phyloP scores from a whole-genome alignment of 2,888 invertebrate genomes.

The Adela reaumurella region DNA sequence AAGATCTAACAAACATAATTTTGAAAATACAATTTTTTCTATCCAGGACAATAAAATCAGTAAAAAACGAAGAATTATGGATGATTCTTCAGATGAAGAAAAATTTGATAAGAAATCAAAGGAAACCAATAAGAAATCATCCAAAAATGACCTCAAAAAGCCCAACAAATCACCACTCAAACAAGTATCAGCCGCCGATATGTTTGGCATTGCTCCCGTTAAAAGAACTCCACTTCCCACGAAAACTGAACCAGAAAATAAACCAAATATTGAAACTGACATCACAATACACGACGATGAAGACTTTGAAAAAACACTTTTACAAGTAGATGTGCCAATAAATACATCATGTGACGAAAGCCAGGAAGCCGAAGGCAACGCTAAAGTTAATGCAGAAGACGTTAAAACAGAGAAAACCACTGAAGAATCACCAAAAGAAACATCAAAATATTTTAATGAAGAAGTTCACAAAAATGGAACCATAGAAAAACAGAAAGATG shows the following conservation, averaged over 20 bases:
- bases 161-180: conserved; percentile 22
- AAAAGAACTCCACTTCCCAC: conserved; percentile 51
- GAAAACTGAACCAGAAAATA: conserved; percentile 32
- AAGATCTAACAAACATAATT: too few relatives aligned
- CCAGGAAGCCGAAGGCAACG: conserved; percentile 7
- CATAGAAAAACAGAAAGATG: not conserved
- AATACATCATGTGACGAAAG: conserved; percentile 18
- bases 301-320: conserved; percentile 66
- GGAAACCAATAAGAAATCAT: conserved; percentile 17
- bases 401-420: conserved; percentile 4
- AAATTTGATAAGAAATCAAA: conserved; percentile 22
- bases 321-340: conserved; percentile 59
- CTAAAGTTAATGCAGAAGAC: conserved; percentile 5
- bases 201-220: conserved; percentile 62
- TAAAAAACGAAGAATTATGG: conserved; percentile 22
- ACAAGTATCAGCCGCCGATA: conserved; percentile 45
- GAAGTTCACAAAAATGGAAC: conserved; percentile 4
- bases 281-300: conserved; percentile 62
- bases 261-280: conserved; percentile 30
- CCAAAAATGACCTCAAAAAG: conserved; percentile 18
- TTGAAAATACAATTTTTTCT: too few relatives aligned
- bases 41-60: conserved; percentile 26
- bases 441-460: conserved; percentile 1
- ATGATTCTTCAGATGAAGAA: conserved; percentile 40
- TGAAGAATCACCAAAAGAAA: not conserved